phyloP scores from a whole-genome alignment of 2,888 invertebrate species.

The Drosophila meridionalis region DNA sequence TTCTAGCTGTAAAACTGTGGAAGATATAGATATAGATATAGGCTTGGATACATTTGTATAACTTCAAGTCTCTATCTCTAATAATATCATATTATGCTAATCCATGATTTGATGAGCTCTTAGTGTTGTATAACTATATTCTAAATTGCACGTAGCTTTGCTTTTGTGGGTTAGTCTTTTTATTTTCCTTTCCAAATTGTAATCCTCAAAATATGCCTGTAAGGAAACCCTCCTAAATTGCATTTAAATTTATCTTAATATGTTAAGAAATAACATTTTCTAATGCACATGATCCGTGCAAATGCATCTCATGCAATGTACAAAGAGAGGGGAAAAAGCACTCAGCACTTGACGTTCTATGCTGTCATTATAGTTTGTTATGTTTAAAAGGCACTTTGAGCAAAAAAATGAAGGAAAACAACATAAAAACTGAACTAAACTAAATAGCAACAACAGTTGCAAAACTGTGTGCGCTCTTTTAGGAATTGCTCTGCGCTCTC shows the following conservation, averaged over 20 bases:
- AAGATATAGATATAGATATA: too few relatives aligned
- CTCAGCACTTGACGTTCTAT: constrained; percentile 35
- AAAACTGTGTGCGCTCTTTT: constrained; percentile 37
- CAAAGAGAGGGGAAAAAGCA: constrained; percentile 16
- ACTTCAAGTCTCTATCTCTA: too few relatives aligned
- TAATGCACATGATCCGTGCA: constrained; percentile 26
- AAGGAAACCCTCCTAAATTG: background rate
- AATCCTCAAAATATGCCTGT: too few relatives aligned
- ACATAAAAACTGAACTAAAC: constrained; percentile 53
- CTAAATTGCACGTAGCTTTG: background rate
- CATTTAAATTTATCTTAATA: background rate
- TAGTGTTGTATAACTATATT: background rate
- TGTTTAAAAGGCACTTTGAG: constrained; percentile 60
- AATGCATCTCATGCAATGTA: constrained; percentile 18
- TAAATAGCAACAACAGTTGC: constrained; percentile 70
- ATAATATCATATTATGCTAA: background rate
- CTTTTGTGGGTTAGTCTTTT: background rate
- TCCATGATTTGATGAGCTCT: too few relatives aligned
- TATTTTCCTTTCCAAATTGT: background rate
- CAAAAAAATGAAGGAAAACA: constrained; percentile 33
- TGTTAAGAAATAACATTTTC: background rate
- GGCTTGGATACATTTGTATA: too few relatives aligned
- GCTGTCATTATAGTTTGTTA: constrained; percentile 41
- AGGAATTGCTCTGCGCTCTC: constrained; percentile 25
- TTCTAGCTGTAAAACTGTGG: too few relatives aligned